phyloP scores from a whole-genome alignment of 1,140 invertebrate genomes.

The Plectrocnemia conspersa region DNA sequence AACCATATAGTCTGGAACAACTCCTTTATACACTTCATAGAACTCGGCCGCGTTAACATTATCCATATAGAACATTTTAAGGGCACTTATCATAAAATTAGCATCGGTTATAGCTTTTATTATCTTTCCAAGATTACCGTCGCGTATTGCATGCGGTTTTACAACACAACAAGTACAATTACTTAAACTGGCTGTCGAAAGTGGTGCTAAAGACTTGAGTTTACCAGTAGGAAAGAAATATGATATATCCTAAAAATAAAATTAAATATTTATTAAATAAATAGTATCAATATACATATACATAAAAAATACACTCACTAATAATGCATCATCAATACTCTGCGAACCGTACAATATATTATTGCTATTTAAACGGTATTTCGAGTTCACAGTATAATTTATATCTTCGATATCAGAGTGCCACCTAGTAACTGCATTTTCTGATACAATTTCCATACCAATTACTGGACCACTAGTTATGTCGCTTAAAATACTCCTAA shows the following conservation, averaged over 20 bases:
- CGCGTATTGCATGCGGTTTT: conserved; percentile 84
- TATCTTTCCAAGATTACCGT: conserved; percentile 66
- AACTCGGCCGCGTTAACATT: conserved; percentile 83
- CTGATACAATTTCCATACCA: conserved; percentile 70
- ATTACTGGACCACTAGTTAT: conserved; percentile 68
- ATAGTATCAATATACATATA: background rate
- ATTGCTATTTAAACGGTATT: conserved; percentile 59
- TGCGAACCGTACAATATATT: conserved; percentile 54
- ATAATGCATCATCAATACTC: conserved; percentile 25
- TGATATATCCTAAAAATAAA: conserved; percentile 54
- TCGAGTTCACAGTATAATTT: conserved; percentile 53
- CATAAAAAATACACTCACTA: conserved; percentile 13
- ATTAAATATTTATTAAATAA: conserved; percentile 9
- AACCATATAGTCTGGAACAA: conserved; percentile 78
- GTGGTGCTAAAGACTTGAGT: conserved; percentile 44
- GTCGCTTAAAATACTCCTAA: conserved; percentile 55
- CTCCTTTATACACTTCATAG: conserved; percentile 90
- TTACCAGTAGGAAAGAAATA: conserved; percentile 64
- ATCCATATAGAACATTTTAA: conserved; percentile 75
- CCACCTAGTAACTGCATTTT: conserved; percentile 62
- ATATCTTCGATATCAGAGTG: conserved; percentile 60
- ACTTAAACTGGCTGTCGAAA: conserved; percentile 56
- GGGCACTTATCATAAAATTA: conserved; percentile 71
- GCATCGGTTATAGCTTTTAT: conserved; percentile 68
- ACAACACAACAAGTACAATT: conserved; percentile 82